A percentile compares a stretch with the other conserved stretches of the same genome.
phyloP scores from a whole-genome alignment of 1,140 invertebrate species.

The Ladona fulva region DNA sequence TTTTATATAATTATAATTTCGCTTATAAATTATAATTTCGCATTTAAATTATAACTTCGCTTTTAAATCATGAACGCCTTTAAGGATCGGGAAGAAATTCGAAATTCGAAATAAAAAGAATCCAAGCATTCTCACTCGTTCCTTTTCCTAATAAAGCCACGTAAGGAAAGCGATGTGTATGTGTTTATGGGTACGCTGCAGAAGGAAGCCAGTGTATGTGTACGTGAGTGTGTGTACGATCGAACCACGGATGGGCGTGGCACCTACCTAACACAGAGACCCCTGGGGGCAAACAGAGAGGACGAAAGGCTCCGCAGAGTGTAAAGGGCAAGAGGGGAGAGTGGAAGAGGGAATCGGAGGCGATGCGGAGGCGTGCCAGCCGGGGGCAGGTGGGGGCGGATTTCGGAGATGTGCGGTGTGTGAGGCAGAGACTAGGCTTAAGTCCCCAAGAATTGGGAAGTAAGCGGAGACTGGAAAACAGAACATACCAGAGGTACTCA shows the following conservation, averaged over 20 bases:
- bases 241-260: not conserved
- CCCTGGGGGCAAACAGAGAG: slow-evolving; percentile 1
- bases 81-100: no score
- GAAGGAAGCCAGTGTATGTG: not conserved
- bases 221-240: not conserved
- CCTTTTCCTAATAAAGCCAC: no score
- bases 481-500: no score
- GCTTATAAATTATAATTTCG: no score
- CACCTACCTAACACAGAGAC: not conserved
- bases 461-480: no score
- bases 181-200: not conserved
- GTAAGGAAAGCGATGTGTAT: not conserved
- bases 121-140: no score
- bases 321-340: not conserved
- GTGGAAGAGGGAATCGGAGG: not conserved
- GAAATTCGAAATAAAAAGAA: no score
- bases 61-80: no score
- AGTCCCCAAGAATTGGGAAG: no score
- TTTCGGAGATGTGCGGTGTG: not conserved
- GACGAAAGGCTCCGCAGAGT: not conserved
- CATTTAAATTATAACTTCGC: no score
- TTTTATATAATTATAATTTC: no score
- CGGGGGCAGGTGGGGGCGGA: not conserved
- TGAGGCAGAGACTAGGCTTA: not conserved
- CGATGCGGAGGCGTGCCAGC: not conserved